Base-by-base conservation (phyloP, 2,113 vertebrate species). In the Clarias gariepinus region DNA sequence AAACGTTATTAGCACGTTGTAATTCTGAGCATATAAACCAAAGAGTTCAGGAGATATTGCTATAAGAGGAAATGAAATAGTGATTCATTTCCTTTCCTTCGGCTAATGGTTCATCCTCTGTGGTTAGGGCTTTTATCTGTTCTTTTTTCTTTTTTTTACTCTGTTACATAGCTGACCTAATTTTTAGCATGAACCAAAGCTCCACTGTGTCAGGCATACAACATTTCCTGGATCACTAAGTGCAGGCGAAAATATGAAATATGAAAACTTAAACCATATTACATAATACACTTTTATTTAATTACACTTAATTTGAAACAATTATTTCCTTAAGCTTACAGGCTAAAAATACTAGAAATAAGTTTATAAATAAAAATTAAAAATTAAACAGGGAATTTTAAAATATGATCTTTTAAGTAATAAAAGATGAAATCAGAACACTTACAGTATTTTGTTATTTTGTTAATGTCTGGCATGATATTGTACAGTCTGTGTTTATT, bases 311-410 rank as follows among this genome's bases (percentile, higher is more conserved):
- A 76, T 52, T 76, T 76, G 23, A 76, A 76, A 76, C 41, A 76
- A 53, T 76, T 23, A 76, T 76, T 76, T 76, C 23, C 73, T n/a
- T 23, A 76, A 53, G 73, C 41, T n/a, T 76, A n/a, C 73, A 76
- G 41, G n/a, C 41, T n/a, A n/a, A 41, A 47, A 52, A 47, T 47
- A 47, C 47, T 47, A 47, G 7, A 47, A 47, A 47, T 47, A 25
- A n/a, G 4, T 23, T 11, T 30, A 69, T 33, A 33, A 33, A 36
- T 36, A 71, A 74, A 8, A 74, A 25, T 13, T 25, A 74, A 74
- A 74, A 47, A 7, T 69, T 69, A 33, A 69, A 73, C 69, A 73
- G 41, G 9, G 15, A 30, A 0, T 41, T 73, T 41, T 73, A 0
- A 71, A 19, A 71, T 3, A 71, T 71, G 6, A 30, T 10, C 16